Percentiles rank a stretch among this genome's conserved stretches.
phyloP scores from a whole-genome alignment of 2,113 vertebrate species.

The Sigmodon hispidus region DNA sequence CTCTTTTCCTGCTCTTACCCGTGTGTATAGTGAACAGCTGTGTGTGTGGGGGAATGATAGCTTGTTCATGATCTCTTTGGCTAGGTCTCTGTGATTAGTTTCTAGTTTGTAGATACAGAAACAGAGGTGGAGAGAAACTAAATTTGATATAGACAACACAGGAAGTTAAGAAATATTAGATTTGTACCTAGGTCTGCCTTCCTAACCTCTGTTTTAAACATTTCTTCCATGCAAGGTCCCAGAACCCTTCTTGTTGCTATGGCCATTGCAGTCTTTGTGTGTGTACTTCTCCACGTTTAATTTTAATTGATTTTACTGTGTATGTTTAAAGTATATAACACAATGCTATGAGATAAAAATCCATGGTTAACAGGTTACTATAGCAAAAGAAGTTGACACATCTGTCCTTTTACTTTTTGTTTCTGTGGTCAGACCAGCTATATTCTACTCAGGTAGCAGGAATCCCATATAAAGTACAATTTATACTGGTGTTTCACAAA shows the following conservation, averaged over 20 bases:
- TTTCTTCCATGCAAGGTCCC: not conserved
- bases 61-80: not conserved
- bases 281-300: not conserved
- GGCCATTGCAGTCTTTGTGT: not conserved
- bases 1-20: not conserved
- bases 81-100: conserved; percentile 18
- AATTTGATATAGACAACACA: not conserved
- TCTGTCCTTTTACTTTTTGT: not conserved
- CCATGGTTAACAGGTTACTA: not conserved
- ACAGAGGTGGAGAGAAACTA: conserved; percentile 35
- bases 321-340: not conserved
- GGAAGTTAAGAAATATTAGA: not conserved
- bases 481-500: too few relatives aligned
- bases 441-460: not conserved
- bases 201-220: not conserved
- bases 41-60: not conserved
- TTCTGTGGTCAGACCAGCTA: not conserved
- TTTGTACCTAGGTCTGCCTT: not conserved
- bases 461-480: not conserved
- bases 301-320: not conserved
- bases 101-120: conserved; percentile 24
- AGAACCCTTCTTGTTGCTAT: not conserved
- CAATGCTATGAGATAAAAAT: not conserved
- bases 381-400: not conserved
- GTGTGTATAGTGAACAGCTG: not conserved